Conservation (phyloP, 2,113 vertebrate genomes). For the Harpagus bidentatus region DNA sequence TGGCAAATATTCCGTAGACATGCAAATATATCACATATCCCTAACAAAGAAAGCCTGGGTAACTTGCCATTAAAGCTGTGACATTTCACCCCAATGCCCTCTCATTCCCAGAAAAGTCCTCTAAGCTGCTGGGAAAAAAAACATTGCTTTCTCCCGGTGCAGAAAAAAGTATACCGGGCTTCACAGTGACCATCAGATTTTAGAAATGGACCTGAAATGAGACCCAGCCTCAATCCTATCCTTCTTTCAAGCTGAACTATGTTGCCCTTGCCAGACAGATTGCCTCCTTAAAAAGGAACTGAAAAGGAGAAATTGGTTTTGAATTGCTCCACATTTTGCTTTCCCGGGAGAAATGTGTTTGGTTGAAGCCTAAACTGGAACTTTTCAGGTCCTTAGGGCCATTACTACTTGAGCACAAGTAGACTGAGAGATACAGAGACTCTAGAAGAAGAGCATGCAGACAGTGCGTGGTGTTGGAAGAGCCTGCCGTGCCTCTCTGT, state of each 20-base stretch:
- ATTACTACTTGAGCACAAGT: neutral
- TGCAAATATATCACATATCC: conserved; percentile 8
- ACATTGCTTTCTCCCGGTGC: neutral
- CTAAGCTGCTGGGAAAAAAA: neutral
- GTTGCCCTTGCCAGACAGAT: neutral
- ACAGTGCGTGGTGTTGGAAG: neutral
- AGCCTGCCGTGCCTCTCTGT: neutral
- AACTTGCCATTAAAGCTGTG: neutral
- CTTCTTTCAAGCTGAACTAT: neutral
- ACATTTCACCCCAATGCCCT: neutral
- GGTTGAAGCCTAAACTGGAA: neutral
- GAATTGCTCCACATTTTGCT: neutral
- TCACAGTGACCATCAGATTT: neutral
- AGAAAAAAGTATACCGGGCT: neutral
- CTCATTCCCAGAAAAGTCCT: neutral
- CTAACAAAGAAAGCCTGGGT: conserved; percentile 1
- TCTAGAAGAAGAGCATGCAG: neutral
- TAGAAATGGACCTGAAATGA: neutral
- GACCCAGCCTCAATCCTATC: neutral
- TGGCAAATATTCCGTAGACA: neutral
- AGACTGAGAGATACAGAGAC: neutral
- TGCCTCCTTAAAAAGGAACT: neutral
- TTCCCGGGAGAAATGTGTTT: neutral
- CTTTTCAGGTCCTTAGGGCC: neutral
- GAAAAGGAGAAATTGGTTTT: neutral